phyloP scores from a whole-genome alignment of 2,113 vertebrate genomes.

The Prunella fulvescens region DNA sequence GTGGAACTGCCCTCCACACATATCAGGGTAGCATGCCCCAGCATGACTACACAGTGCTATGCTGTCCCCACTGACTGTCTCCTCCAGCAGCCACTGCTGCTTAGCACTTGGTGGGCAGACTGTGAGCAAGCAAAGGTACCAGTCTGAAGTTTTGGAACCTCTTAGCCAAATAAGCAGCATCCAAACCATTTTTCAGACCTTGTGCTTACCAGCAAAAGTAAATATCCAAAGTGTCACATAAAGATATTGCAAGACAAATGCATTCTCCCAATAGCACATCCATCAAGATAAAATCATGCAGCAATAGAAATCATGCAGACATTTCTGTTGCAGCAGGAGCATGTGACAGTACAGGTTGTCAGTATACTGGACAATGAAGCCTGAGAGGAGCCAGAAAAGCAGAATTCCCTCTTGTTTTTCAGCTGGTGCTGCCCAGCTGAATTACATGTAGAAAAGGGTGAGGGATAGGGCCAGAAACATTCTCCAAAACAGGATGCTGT shows the following conservation, averaged over 20 bases:
- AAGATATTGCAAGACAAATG: neutral
- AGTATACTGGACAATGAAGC: neutral
- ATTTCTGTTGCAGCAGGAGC: neutral
- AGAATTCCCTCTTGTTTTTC: neutral
- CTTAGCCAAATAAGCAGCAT: neutral
- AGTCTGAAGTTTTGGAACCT: neutral
- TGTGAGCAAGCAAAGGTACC: neutral
- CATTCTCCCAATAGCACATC: neutral
- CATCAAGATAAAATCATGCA: neutral
- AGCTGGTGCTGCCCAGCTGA: neutral
- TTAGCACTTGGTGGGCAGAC: neutral
- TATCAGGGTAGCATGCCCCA: neutral
- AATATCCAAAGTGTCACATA: neutral
- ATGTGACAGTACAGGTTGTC: neutral
- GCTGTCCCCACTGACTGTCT: neutral
- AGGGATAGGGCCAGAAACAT: neutral
- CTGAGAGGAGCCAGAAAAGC: neutral
- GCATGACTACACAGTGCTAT: too few species aligned
- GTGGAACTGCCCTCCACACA: neutral
- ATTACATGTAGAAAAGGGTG: neutral
- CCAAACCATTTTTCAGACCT: neutral
- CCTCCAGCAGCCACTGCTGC: neutral
- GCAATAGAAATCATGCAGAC: neutral
- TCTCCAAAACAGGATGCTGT: neutral
- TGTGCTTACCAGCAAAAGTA: neutral